Conservation (phyloP, 1,140 invertebrate genomes). For the Leptopilina boulardi region DNA sequence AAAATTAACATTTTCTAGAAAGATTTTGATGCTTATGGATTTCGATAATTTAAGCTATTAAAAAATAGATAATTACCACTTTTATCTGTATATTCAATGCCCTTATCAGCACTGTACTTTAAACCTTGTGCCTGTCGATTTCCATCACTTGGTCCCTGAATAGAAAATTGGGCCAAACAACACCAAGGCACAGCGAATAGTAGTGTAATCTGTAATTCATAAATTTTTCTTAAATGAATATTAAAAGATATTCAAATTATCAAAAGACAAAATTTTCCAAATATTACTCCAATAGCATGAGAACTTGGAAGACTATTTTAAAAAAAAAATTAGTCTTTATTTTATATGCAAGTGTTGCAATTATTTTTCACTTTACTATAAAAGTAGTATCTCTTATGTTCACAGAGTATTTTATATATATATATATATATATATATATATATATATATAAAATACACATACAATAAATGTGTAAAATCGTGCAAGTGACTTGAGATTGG, state of each 20-base stretch:
- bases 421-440: not conserved
- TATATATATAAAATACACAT: too few species aligned
- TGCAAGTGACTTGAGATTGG: constrained; percentile 41
- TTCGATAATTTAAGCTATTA: too few species aligned
- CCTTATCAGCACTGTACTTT: constrained; percentile 68
- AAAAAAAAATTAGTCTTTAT: not conserved
- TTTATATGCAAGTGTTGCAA: constrained; percentile 2
- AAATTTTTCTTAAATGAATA: too few species aligned
- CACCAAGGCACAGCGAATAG: constrained; percentile 65
- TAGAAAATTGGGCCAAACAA: constrained; percentile 70
- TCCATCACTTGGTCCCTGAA: constrained; percentile 73
- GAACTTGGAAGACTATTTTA: not conserved
- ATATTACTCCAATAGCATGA: not conserved
- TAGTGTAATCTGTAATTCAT: constrained; percentile 61
- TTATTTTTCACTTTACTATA: constrained; percentile 16
- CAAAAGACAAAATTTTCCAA: too few species aligned
- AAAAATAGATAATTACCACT: constrained; percentile 67
- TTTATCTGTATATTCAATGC: constrained; percentile 69
- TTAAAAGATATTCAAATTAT: too few species aligned
- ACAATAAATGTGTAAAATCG: not conserved
- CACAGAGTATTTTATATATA: not conserved
- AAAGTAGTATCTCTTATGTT: not conserved
- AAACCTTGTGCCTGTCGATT: constrained; percentile 71
- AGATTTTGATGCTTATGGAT: too few species aligned
- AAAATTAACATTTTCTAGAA: too few species aligned